Evolutionary conservation across 1,140 invertebrate species (phyloP).

Genomic region (Tyrophagus putrescentiae): DNA sequence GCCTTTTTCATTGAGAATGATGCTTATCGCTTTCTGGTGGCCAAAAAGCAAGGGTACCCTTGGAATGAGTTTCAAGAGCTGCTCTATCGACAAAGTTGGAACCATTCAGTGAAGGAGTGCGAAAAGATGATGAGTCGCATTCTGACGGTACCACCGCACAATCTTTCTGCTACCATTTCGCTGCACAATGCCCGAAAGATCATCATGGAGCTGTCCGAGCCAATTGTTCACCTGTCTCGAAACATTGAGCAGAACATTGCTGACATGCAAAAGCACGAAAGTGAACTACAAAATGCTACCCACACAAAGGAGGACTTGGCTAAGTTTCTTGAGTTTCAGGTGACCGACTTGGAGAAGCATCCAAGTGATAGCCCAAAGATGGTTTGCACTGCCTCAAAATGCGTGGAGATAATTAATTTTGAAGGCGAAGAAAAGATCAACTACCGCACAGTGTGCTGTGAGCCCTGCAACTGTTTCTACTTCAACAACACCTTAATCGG

Average conservation of each 20-base stretch:
- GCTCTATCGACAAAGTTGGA: not conserved
- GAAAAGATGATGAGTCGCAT: not conserved
- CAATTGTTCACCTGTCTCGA: not conserved
- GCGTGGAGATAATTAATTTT: not conserved
- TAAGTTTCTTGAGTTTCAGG: not conserved
- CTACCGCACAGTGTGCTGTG: not conserved
- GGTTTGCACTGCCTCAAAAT: not conserved
- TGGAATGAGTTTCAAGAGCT: not conserved
- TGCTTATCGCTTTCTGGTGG: not conserved
- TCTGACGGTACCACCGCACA: not conserved
- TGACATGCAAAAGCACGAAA: not conserved
- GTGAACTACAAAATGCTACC: not conserved
- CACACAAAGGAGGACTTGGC: not conserved
- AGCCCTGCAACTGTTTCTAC: not conserved
- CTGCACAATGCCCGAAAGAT: not conserved
- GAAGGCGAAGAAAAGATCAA: not conserved
- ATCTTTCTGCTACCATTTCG: not conserved
- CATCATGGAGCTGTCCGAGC: not conserved
- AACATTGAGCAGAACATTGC: conserved; percentile 8
- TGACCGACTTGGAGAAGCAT: not conserved
- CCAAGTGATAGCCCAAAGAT: not conserved
- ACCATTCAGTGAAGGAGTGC: not conserved
- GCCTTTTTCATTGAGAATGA: too few relatives aligned
- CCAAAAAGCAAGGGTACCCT: not conserved
- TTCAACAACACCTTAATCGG: too few relatives aligned